Percentiles rank a stretch among this genome's conserved stretches.
These are phyloP conservation scores for Hyposoter didymator DNA, from an alignment of 2,888 invertebrate genomes.

Conservation along the genomic window DNA sequence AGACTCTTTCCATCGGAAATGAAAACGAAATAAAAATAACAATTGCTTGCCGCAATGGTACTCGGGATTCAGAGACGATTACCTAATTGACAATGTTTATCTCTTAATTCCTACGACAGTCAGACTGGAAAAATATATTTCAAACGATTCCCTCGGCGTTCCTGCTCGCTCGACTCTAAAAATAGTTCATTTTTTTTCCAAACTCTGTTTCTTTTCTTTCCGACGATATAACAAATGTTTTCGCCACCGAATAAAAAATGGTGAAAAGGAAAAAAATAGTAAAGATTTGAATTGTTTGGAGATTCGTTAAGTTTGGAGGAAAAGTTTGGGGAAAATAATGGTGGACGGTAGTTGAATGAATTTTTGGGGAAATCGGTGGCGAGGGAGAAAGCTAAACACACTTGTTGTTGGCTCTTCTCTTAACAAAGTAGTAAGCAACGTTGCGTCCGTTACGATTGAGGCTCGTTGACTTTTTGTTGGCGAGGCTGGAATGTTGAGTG, in stretches of 20 bases:
- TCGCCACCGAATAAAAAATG: background rate
- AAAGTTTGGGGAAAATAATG: background rate
- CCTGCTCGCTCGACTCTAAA: background rate
- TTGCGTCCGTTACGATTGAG: conserved; percentile 75
- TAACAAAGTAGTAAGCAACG: conserved; percentile 75
- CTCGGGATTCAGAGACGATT: conserved; percentile 15
- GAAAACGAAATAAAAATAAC: background rate
- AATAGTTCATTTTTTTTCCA: background rate
- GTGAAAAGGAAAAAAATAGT: background rate
- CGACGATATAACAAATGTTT: background rate
- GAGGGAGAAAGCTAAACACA: conserved; percentile 65
- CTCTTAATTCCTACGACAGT: conserved; percentile 72
- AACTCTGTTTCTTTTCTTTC: background rate
- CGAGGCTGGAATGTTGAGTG: conserved; percentile 28
- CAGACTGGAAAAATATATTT: conserved; percentile 76
- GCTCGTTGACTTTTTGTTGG: conserved; percentile 69
- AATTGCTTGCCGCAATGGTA: background rate
- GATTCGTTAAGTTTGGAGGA: background rate
- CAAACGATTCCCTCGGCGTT: conserved; percentile 55
- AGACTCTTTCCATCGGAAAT: background rate
- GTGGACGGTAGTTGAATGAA: background rate
- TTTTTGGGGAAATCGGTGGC: background rate
- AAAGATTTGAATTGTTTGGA: no score
- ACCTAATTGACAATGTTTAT: conserved; percentile 76
- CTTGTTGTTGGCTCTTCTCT: conserved; percentile 69